phyloP scores from a whole-genome alignment of 2,113 vertebrate species.

The Triplophysa rosa region DNA sequence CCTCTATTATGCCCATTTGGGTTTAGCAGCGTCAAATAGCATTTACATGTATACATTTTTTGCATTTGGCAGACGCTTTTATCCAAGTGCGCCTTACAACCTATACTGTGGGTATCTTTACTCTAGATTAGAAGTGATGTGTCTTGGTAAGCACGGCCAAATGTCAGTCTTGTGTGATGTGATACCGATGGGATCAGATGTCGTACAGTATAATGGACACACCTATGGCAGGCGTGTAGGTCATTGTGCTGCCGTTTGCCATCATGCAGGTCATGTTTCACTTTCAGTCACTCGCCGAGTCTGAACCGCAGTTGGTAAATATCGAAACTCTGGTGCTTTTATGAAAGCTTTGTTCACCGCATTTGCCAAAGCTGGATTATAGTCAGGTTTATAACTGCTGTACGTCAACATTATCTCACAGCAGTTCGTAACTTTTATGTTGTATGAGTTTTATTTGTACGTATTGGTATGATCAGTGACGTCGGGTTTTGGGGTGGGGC shows the following conservation, averaged over 20 bases:
- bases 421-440: too few species aligned
- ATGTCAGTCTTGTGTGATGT: slow-evolving; percentile 35
- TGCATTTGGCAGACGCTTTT: too few species aligned
- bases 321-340: not conserved
- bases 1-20: too few species aligned
- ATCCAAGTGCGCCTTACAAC: too few species aligned
- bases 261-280: slow-evolving; percentile 3
- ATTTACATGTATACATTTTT: too few species aligned
- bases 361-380: not conserved
- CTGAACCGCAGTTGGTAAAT: slow-evolving; percentile 38
- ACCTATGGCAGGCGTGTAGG: not conserved
- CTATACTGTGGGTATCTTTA: slow-evolving; percentile 26
- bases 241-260: slow-evolving; percentile 17
- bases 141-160: slow-evolving; percentile 23
- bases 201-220: slow-evolving; percentile 16
- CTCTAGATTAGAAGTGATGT: not conserved
- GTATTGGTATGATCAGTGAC: too few species aligned
- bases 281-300: not conserved
- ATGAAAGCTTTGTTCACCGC: not conserved
- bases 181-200: slow-evolving; percentile 36
- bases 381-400: too few species aligned
- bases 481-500: too few species aligned
- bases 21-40: too few species aligned
- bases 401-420: too few species aligned
- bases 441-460: too few species aligned